These are phyloP conservation scores for Platycheirus rosarum DNA, from an alignment of 2,888 invertebrate genomes.

Conservation along the genomic window DNA sequence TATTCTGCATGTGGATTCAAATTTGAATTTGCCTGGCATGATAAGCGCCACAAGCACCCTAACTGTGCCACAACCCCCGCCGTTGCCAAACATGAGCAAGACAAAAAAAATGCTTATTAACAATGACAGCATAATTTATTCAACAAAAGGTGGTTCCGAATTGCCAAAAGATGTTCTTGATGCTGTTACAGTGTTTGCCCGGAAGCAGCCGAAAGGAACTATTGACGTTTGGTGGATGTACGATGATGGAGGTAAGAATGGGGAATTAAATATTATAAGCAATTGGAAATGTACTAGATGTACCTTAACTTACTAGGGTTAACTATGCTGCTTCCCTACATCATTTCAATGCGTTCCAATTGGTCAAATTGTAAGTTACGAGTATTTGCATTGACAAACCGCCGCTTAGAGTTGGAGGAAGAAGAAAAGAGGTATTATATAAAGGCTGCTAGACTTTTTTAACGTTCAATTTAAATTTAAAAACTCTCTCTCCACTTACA, in stretches of 20 bases:
- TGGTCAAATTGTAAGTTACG: slow-evolving; percentile 91
- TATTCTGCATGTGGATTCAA: slow-evolving; percentile 88
- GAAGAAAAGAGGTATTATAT: slow-evolving; percentile 91
- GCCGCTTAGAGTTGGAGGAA: slow-evolving; percentile 89
- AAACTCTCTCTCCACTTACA: slow-evolving; percentile 80
- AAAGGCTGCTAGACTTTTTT: too few relatives aligned
- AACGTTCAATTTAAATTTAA: too few relatives aligned
- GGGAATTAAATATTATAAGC: background rate
- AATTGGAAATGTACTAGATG: background rate
- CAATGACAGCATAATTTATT: slow-evolving; percentile 83
- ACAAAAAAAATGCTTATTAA: slow-evolving; percentile 78
- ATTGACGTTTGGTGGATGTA: slow-evolving; percentile 99
- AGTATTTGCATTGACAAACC: slow-evolving; percentile 92
- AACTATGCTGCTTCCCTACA: slow-evolving; percentile 93
- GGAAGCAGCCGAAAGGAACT: slow-evolving; percentile 90
- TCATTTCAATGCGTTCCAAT: slow-evolving; percentile 89
- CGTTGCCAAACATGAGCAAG: slow-evolving; percentile 79
- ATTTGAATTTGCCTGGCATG: slow-evolving; percentile 86
- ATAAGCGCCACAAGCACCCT: slow-evolving; percentile 79
- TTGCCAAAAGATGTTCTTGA: slow-evolving; percentile 87
- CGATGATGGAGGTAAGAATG: slow-evolving; percentile 90
- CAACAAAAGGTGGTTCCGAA: slow-evolving; percentile 85
- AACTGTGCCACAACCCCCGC: slow-evolving; percentile 78
- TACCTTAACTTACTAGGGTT: slow-evolving; percentile 82
- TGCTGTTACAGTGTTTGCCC: slow-evolving; percentile 89